These are phyloP conservation scores for Agapetus fuscipes DNA, from an alignment of 2,888 invertebrate genomes.

Conservation along the genomic window DNA sequence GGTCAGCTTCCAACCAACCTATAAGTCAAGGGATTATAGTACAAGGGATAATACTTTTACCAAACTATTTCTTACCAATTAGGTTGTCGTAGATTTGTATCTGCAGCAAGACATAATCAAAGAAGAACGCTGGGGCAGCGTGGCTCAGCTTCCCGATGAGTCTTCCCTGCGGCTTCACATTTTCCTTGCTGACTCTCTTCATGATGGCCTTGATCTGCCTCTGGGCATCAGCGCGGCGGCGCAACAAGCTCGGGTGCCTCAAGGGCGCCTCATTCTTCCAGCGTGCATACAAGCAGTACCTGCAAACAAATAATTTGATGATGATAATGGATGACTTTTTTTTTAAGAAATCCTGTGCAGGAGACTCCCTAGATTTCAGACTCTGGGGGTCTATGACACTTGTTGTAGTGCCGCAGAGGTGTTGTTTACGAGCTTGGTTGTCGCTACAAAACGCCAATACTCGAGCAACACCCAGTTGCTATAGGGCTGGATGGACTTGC, in stretches of 20 bases:
- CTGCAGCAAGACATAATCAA: constrained; percentile 79
- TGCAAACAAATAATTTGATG: constrained; percentile 29
- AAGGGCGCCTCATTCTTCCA: constrained; percentile 92
- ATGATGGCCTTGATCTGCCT: constrained; percentile 92
- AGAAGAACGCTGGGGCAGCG: constrained; percentile 89
- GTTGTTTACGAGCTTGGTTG: too few relatives aligned
- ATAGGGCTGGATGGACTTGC: too few relatives aligned
- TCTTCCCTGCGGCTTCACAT: constrained; percentile 92
- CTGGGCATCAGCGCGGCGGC: constrained; percentile 76
- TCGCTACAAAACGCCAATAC: too few relatives aligned
- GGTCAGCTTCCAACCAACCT: too few relatives aligned
- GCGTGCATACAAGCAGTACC: constrained; percentile 82
- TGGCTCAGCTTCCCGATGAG: constrained; percentile 95
- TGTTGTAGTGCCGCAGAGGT: too few relatives aligned
- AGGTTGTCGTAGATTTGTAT: constrained; percentile 92
- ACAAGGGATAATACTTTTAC: too few relatives aligned
- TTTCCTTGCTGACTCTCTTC: constrained; percentile 97
- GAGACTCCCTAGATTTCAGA: too few relatives aligned
- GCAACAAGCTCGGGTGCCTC: constrained; percentile 73
- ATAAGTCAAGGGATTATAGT: too few relatives aligned
- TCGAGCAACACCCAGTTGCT: too few relatives aligned
- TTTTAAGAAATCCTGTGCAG: too few relatives aligned
- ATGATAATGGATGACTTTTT: too few relatives aligned
- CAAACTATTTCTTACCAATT: constrained; percentile 57
- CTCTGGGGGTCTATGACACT: too few relatives aligned